Conservation (phyloP, 1,140 invertebrate genomes). For the Linepithema humile region DNA sequence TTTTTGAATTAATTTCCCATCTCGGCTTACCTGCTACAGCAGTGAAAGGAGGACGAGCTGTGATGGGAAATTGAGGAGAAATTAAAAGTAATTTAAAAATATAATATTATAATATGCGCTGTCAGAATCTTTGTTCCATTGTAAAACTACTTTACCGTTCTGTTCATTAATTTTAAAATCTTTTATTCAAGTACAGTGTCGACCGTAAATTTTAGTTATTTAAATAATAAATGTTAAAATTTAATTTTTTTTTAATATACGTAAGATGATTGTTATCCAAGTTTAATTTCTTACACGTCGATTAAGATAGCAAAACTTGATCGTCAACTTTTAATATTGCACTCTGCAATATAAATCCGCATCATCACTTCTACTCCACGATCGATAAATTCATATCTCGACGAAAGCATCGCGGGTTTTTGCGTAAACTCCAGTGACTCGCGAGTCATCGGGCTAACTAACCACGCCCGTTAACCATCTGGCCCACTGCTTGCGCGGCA, state of each 20-base stretch:
- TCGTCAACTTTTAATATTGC: no score
- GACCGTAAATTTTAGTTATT: neutral
- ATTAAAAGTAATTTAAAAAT: neutral
- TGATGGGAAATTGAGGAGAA: slow-evolving; percentile 5
- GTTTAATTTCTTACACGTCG: no score
- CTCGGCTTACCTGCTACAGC: neutral
- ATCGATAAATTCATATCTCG: neutral
- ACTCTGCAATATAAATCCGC: no score
- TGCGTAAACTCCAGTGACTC: neutral
- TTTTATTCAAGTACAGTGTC: neutral
- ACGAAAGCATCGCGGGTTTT: neutral
- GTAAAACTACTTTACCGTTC: neutral
- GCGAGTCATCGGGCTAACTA: neutral
- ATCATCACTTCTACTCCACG: no score
- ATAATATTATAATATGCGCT: neutral
- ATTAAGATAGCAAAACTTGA: no score
- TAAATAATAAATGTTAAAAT: no score
- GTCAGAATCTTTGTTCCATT: neutral
- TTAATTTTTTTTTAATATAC: neutral
- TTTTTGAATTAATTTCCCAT: slow-evolving; percentile 40
- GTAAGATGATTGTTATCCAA: no score
- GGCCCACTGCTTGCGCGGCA: neutral
- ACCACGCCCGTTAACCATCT: neutral
- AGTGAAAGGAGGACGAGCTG: neutral
- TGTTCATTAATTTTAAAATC: neutral